Percentiles rank a stretch among this genome's conserved stretches.
Evolutionary conservation across 2,113 vertebrate species (phyloP).

Genomic region (Tragelaphus buxtoni): DNA sequence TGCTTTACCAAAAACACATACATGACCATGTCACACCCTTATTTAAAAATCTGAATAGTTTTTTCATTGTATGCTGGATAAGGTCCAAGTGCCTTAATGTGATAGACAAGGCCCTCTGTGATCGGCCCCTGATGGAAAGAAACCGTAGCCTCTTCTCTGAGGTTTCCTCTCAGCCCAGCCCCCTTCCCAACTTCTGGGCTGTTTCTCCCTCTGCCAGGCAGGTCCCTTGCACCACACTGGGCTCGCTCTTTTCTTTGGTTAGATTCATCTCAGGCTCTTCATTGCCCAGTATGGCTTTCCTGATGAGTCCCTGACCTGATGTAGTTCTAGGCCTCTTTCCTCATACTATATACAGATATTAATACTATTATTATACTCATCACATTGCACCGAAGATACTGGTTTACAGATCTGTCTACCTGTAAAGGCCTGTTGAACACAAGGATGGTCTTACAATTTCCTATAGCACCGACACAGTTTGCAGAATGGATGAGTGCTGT

Average conservation of each 20-base stretch:
- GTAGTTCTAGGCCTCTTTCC: not conserved
- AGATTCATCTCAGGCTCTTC: not conserved
- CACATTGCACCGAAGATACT: not conserved
- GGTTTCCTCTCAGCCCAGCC: not conserved
- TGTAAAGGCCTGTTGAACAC: not conserved
- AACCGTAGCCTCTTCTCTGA: not conserved
- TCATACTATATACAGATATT: not conserved
- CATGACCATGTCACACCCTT: not conserved
- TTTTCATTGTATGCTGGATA: not conserved
- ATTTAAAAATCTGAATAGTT: not conserved
- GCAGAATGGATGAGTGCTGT: not conserved
- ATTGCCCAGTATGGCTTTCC: not conserved
- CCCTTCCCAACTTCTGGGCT: too few relatives aligned
- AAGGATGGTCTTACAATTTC: not conserved
- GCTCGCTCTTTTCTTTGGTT: not conserved
- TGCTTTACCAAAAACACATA: not conserved
- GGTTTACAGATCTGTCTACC: not conserved
- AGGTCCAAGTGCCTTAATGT: not conserved
- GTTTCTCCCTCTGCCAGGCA: not conserved
- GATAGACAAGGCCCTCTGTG: not conserved
- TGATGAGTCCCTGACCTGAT: not conserved
- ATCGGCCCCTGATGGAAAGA: rapidly evolving
- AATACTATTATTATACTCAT: not conserved
- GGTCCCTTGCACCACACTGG: not conserved
- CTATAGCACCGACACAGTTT: not conserved